Percentiles rank a stretch among this genome's conserved stretches.
phyloP scores from a whole-genome alignment of 1,140 invertebrate genomes.

The Nebria ingens region DNA sequence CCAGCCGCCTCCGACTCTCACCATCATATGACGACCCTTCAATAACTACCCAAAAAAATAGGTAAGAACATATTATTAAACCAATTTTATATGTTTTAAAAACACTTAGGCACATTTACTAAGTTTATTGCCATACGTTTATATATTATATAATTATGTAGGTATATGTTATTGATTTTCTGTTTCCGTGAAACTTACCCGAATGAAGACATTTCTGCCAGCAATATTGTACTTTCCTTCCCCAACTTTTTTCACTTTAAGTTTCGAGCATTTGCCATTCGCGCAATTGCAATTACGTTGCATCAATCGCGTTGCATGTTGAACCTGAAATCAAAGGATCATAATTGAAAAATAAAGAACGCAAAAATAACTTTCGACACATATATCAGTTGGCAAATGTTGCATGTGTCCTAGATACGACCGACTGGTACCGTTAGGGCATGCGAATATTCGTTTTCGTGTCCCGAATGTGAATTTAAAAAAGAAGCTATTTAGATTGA shows the following conservation, averaged over 20 bases:
- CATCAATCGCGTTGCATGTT: conserved; percentile 54
- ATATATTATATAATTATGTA: no score
- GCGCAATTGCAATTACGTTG: conserved; percentile 58
- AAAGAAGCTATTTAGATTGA: no score
- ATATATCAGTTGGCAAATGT: no score
- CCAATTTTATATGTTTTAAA: no score
- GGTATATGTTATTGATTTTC: no score
- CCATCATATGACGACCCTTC: conserved; percentile 85
- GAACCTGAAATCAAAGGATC: conserved; percentile 41
- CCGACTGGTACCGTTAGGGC: not conserved
- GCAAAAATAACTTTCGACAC: not conserved
- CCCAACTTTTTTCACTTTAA: conserved; percentile 67
- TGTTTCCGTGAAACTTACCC: conserved; percentile 45
- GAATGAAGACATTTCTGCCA: conserved; percentile 67
- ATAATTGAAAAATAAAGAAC: conserved; percentile 8
- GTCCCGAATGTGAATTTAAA: no score
- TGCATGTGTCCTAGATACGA: not conserved
- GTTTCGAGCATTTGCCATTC: conserved; percentile 55
- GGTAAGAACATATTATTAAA: not conserved
- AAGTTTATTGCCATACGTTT: no score
- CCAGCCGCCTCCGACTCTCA: conserved; percentile 86
- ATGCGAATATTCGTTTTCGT: no score
- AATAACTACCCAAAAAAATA: conserved; percentile 62
- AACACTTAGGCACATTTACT: no score
- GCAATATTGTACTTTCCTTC: conserved; percentile 73